Base-by-base conservation (phyloP, 2,113 vertebrate species). In the Hyperopisus bebe region DNA sequence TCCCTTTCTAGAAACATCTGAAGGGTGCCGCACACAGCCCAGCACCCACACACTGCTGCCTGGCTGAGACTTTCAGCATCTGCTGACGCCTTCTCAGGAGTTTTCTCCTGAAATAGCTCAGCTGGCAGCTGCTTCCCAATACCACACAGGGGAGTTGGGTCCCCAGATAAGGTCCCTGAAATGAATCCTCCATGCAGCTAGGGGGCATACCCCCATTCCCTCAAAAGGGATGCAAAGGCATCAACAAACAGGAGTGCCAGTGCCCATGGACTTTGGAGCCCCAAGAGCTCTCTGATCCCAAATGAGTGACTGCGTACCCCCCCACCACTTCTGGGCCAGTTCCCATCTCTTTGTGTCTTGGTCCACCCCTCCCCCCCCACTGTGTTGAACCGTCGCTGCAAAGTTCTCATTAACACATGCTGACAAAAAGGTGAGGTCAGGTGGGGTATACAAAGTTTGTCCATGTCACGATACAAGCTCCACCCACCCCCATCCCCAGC, bases 321-420 rank as follows among this genome's bases (percentile, higher is more conserved):
- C 62, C n/a, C 8, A 11, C 58, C 62, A 31, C 95, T 94, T 95
- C 94, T 95, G 91, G 94, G 92, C 91, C 77, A 92, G 91, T 92
- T 91, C 93, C 91, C 70, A 92, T 94, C 92, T 96, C 94, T 95
- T 96, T 96, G 95, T 96, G 94, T 94, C 94, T 94, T 94, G 95
- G 94, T 94, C 94, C 94, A 90, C 90, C 92, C 4, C 50, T 19
- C 62, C 27, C n/a, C 7, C 0, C 94, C 93, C 51, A 90, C 92
- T 94, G 70, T 92, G 92, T 94, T 91, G 93, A 93, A 94, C 94
- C 93, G 90, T 93, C 90, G 92, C 92, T 93, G 94, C 94, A 93
- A 95, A 95, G 94, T 95, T 96, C 97, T 99, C 97, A 99, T 99
- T 99, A 99, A 96, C 97, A 96, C 96, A 96, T 96, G 96, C 97